Conservation (phyloP, 1,140 invertebrate genomes). For the Leptoteleia sp. region DNA sequence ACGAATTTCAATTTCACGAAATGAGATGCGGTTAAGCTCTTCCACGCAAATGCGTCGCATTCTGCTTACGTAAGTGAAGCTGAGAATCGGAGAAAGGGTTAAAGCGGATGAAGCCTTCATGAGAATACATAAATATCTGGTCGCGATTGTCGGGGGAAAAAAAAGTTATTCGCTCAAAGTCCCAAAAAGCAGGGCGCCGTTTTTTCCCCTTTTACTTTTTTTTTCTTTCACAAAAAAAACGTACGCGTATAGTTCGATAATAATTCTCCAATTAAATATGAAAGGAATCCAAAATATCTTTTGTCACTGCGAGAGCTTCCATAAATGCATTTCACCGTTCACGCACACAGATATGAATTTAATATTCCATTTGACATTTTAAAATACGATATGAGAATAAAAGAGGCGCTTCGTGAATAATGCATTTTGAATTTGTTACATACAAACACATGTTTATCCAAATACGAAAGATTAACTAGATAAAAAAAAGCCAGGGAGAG, state of each 20-base stretch:
- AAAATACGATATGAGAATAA: conserved; percentile 43
- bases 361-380: conserved; percentile 58
- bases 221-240: no score
- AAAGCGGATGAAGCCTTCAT: conserved; percentile 52
- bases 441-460: conserved; percentile 43
- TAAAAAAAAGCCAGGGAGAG: conserved; percentile 10
- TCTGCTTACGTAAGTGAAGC: conserved; percentile 59
- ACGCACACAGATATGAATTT: conserved; percentile 24
- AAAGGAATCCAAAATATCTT: conserved; percentile 49
- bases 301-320: conserved; percentile 24
- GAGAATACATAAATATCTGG: conserved; percentile 51
- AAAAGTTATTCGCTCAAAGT: conserved; percentile 21
- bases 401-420: conserved; percentile 55
- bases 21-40: conserved; percentile 69
- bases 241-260: conserved; percentile 28
- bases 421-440: conserved; percentile 39
- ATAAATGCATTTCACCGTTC: conserved; percentile 50
- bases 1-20: conserved; percentile 70
- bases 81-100: conserved; percentile 54
- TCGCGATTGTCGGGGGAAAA: neutral
- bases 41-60: conserved; percentile 68
- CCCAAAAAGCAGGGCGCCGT: neutral
- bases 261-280: conserved; percentile 47
- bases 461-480: conserved; percentile 28
- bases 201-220: conserved; percentile 2